Conservation (phyloP, 2,888 invertebrate species). For the Drosophila monieri region DNA sequence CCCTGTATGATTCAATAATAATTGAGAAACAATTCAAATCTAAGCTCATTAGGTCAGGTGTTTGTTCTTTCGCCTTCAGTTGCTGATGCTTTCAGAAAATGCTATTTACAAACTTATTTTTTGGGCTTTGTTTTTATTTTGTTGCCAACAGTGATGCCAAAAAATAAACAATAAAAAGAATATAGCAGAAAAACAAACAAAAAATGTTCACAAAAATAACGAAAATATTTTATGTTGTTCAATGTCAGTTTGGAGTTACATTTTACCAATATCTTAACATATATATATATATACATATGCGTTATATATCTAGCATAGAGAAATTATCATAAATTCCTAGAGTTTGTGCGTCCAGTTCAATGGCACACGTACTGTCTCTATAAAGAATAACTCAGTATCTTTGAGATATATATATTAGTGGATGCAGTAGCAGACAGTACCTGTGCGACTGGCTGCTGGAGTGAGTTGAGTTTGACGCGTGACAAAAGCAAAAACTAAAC, state of each 20-base stretch:
- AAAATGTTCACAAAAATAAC: slow-evolving; percentile 46
- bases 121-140: slow-evolving; percentile 59
- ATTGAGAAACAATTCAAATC: neutral
- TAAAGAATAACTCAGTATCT: slow-evolving; percentile 1
- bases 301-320: slow-evolving; percentile 60
- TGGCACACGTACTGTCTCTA: slow-evolving; percentile 35
- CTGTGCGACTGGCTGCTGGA: slow-evolving; percentile 43
- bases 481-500: slow-evolving; percentile 57
- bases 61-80: slow-evolving; percentile 23
- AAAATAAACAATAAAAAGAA: slow-evolving; percentile 28
- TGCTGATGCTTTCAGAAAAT: slow-evolving; percentile 46
- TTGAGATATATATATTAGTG: slow-evolving; percentile 11
- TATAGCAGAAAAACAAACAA: slow-evolving; percentile 22
- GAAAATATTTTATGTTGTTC: slow-evolving; percentile 79
- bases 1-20: slow-evolving; percentile 26
- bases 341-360: slow-evolving; percentile 57
- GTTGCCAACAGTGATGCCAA: slow-evolving; percentile 27
- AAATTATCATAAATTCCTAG: slow-evolving; percentile 59
- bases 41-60: slow-evolving; percentile 5
- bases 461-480: slow-evolving; percentile 62
- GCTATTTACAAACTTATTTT: slow-evolving; percentile 49
- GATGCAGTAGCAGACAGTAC: slow-evolving; percentile 24
- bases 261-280: slow-evolving; percentile 58
- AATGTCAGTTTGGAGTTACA: slow-evolving; percentile 80
- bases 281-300: slow-evolving; percentile 68